Conservation (phyloP, 2,888 invertebrate species). For the Mythimna lalbum region DNA sequence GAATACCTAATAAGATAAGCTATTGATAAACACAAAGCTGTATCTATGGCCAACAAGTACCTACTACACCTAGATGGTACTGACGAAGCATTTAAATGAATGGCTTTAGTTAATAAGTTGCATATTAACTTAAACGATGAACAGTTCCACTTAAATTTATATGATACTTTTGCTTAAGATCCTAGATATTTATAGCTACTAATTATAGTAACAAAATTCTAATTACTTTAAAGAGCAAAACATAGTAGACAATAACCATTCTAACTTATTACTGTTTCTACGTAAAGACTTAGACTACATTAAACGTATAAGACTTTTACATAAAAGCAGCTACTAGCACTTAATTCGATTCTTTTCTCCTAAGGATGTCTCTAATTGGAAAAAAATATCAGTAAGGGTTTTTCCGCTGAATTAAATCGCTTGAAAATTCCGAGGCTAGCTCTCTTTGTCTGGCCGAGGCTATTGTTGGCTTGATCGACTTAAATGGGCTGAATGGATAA, state of each 20-base stretch:
- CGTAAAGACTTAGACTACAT: constrained; percentile 43
- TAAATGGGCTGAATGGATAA: constrained; percentile 66
- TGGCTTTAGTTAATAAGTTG: constrained; percentile 2
- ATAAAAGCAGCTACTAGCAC: constrained; percentile 42
- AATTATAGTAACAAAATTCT: constrained; percentile 18
- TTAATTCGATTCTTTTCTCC: constrained; percentile 43
- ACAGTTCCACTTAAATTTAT: constrained; percentile 12
- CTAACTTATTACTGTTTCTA: constrained; percentile 38
- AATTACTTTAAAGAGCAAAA: constrained; percentile 25
- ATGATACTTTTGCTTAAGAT: constrained; percentile 8
- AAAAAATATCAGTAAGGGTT: constrained; percentile 64
- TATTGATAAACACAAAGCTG: constrained; percentile 35
- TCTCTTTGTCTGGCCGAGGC: constrained; percentile 52
- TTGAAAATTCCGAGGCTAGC: constrained; percentile 61
- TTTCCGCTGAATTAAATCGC: constrained; percentile 64
- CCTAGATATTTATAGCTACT: neutral
- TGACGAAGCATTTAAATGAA: constrained; percentile 7
- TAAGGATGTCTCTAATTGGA: constrained; percentile 62
- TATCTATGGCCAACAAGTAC: neutral
- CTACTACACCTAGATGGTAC: neutral
- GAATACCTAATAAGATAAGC: constrained; percentile 39
- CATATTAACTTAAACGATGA: neutral
- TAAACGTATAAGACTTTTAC: constrained; percentile 31
- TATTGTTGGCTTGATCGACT: constrained; percentile 64
- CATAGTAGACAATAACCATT: constrained; percentile 30